These are phyloP conservation scores for Epicauta chinensis DNA, from an alignment of 1,140 invertebrate species.

Conservation along the genomic window DNA sequence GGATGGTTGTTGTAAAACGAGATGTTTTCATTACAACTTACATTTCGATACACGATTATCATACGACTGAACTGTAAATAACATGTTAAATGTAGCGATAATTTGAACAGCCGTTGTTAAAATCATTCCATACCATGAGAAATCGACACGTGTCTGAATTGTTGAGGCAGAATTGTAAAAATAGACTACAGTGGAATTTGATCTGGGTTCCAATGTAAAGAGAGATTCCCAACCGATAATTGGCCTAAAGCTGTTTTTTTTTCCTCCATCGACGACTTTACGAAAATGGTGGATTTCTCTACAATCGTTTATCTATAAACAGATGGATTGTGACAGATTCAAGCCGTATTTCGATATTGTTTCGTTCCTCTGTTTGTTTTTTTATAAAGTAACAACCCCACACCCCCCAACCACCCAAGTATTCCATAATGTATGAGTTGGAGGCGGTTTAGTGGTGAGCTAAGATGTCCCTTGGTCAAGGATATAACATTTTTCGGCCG, in stretches of 20 bases:
- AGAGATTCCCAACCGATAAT: neutral
- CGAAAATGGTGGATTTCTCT: neutral
- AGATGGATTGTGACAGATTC: neutral
- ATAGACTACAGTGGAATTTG: slow-evolving; percentile 7
- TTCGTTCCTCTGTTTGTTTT: neutral
- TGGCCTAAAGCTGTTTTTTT: slow-evolving; percentile 7
- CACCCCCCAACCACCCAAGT: too few species aligned
- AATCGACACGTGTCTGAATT: slow-evolving; percentile 11
- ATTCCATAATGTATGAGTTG: too few species aligned
- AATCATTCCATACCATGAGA: slow-evolving; percentile 11
- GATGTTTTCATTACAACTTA: slow-evolving; percentile 14
- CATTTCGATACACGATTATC: slow-evolving; percentile 15
- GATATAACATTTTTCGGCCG: too few species aligned
- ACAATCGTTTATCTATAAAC: slow-evolving; percentile 3
- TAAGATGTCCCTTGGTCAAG: too few species aligned
- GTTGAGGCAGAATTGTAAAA: slow-evolving; percentile 15
- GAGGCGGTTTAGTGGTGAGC: too few species aligned
- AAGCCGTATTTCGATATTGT: neutral
- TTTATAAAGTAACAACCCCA: too few species aligned
- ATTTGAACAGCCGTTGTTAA: slow-evolving; percentile 11
- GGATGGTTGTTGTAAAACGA: too few species aligned
- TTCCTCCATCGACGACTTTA: slow-evolving; percentile 6
- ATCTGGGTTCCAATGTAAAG: too few species aligned
- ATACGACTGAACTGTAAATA: slow-evolving; percentile 13
- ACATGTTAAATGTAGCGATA: slow-evolving; percentile 15